phyloP scores from a whole-genome alignment of 2,888 invertebrate genomes.

The Hemicrepidius hirtus region DNA sequence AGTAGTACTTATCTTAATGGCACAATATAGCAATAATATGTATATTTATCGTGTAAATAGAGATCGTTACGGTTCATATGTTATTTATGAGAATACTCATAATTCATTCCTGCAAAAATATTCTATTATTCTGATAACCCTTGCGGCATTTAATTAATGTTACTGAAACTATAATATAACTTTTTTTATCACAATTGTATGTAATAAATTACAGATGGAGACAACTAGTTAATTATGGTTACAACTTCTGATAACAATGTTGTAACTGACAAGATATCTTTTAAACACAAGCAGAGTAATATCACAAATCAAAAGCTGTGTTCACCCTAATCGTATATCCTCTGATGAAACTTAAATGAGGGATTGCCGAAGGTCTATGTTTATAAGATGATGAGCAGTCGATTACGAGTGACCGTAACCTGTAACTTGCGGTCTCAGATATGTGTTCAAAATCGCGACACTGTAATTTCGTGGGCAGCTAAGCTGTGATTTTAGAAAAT shows the following conservation, averaged over 20 bases:
- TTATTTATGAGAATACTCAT: constrained; percentile 61
- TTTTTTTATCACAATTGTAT: background rate
- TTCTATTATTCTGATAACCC: constrained; percentile 58
- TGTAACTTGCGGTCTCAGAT: constrained; percentile 58
- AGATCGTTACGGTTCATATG: constrained; percentile 59
- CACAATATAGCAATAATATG: constrained; percentile 37
- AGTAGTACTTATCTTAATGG: constrained; percentile 39
- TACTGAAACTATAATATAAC: constrained; percentile 52
- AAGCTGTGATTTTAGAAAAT: constrained; percentile 72
- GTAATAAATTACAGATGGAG: background rate
- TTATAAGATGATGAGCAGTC: constrained; percentile 51
- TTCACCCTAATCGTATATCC: background rate
- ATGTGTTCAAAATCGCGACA: constrained; percentile 64
- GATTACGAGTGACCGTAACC: constrained; percentile 53
- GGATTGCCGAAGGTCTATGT: constrained; percentile 36
- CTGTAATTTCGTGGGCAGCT: constrained; percentile 71
- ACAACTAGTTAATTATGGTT: constrained; percentile 4
- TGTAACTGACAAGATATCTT: constrained; percentile 15
- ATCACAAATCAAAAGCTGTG: background rate
- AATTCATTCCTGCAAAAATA: constrained; percentile 59
- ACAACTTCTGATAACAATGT: constrained; percentile 36
- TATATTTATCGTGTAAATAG: constrained; percentile 46
- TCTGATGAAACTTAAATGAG: constrained; percentile 36
- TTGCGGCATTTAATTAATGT: constrained; percentile 60
- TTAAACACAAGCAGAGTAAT: constrained; percentile 16